These are phyloP conservation scores for Enteromius mattozi DNA, from an alignment of 2,797 vertebrate species.

Conservation along the genomic window DNA sequence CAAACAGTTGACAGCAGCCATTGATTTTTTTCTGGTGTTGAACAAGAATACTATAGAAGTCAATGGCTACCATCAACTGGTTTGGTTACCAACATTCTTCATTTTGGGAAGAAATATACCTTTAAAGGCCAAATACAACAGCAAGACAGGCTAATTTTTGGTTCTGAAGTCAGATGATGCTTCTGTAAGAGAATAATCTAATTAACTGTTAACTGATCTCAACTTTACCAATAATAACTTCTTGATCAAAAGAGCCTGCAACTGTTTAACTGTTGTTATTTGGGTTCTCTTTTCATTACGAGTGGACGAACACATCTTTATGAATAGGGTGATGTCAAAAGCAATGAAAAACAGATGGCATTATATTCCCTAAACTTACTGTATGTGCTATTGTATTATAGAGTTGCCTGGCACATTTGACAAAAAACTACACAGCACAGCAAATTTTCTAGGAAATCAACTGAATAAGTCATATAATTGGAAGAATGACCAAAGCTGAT, in stretches of 20 bases:
- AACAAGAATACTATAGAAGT: background rate
- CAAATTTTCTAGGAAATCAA: background rate
- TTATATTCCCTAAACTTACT: slow-evolving; percentile 14
- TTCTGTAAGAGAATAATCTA: background rate
- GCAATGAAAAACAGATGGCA: slow-evolving; percentile 29
- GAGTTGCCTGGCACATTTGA: background rate
- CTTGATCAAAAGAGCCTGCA: background rate
- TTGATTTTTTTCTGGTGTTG: background rate
- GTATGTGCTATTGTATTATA: background rate
- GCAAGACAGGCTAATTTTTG: background rate
- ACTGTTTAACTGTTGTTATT: slow-evolving; percentile 8
- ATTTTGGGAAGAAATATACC: background rate
- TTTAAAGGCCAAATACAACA: background rate
- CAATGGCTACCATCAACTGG: background rate
- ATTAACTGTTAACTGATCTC: slow-evolving; percentile 2
- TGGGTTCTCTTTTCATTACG: slow-evolving; percentile 13
- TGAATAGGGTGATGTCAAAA: slow-evolving; percentile 36
- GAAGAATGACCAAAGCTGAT: slow-evolving; percentile 31
- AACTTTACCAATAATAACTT: slow-evolving; percentile 2
- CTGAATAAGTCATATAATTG: slow-evolving; percentile 8
- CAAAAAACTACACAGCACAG: background rate
- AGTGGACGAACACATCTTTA: background rate
- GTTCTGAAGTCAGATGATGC: background rate
- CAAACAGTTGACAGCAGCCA: background rate
- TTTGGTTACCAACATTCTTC: background rate